These are phyloP conservation scores for Atrichornis clamosus DNA, from an alignment of 2,113 vertebrate species.

Conservation along the genomic window DNA sequence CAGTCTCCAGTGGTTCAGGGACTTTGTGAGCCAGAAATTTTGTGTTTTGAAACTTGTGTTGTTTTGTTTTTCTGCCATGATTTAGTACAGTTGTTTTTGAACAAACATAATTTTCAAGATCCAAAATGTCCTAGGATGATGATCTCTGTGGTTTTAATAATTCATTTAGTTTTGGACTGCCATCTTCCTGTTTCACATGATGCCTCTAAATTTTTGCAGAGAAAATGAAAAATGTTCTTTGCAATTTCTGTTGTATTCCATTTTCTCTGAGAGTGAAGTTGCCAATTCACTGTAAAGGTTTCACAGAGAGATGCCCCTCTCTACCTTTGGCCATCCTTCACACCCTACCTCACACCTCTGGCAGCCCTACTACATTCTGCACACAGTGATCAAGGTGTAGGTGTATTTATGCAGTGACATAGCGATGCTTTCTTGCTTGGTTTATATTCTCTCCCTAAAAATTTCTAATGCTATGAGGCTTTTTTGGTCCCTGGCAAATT, in stretches of 20 bases:
- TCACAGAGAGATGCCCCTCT: neutral
- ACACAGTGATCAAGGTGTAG: fast-evolving
- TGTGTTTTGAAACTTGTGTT: neutral
- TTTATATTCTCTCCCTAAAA: neutral
- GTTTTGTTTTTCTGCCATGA: neutral
- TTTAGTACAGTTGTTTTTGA: neutral
- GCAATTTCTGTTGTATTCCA: neutral
- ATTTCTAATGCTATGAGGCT: neutral
- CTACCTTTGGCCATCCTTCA: neutral
- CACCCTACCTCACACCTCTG: neutral
- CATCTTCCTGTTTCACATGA: neutral
- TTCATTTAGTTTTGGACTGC: fast-evolving
- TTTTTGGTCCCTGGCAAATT: neutral
- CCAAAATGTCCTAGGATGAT: neutral
- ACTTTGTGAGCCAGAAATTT: neutral
- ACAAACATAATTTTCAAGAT: neutral
- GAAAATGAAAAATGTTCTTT: neutral
- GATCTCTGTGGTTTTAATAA: neutral
- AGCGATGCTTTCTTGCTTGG: neutral
- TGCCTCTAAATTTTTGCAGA: neutral
- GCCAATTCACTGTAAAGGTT: neutral
- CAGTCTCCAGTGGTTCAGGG: neutral
- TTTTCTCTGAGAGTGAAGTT: neutral
- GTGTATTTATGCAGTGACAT: neutral
- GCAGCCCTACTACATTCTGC: neutral